Base-by-base conservation (phyloP, 2,888 invertebrate species). In the Acrobasis suavella region DNA sequence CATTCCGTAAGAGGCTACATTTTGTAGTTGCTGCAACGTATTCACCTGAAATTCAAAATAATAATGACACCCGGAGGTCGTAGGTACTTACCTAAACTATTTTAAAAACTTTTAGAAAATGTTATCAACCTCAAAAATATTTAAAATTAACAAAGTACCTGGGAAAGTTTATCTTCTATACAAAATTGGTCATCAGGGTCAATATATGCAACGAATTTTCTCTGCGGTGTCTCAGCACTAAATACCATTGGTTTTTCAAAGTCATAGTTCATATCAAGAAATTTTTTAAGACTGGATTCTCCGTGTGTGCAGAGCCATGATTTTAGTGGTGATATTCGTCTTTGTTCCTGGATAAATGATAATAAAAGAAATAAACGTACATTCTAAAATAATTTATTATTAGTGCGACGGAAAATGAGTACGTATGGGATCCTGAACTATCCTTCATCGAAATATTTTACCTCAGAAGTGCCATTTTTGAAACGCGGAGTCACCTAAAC, bases 271-370 rank as follows among this genome's bases (percentile, higher is more conserved):
- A 97, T 94, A 70, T 95, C 94, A 65, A 96, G 94, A 83, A 97
- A 97, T 87, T 97, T 98, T 22, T 96, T 93, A 70, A 98, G 92
- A 73, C 97, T 97, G 16, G 95, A 94, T 66, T 94, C 93, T 0
- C 96, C 98, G 83, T 98, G 98, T 39, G 96, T 96, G 77, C 97
- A 96, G 9, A 99, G 89, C 98, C 99, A 99, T 0, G 97, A 95
- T 78, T 97, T 95, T 65, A 99, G 86, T 0, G 98, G 98, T 0
- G 98, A 97, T 71, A 97, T 94, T 77, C 96, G 93, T 70, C 97
- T 93, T 80, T 96, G 96, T 63, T 94, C 94, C 95, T 96, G 79
- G 8, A 32, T 32, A 32, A 32, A 32, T 32, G 7, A 32, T 32
- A 32, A 32, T 32, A 32, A 32, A 32, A 7, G 32, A 32, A 32